Percentiles rank a stretch among this genome's conserved stretches.
phyloP scores from a whole-genome alignment of 2,888 invertebrate species.

The Drosophila gaucha region DNA sequence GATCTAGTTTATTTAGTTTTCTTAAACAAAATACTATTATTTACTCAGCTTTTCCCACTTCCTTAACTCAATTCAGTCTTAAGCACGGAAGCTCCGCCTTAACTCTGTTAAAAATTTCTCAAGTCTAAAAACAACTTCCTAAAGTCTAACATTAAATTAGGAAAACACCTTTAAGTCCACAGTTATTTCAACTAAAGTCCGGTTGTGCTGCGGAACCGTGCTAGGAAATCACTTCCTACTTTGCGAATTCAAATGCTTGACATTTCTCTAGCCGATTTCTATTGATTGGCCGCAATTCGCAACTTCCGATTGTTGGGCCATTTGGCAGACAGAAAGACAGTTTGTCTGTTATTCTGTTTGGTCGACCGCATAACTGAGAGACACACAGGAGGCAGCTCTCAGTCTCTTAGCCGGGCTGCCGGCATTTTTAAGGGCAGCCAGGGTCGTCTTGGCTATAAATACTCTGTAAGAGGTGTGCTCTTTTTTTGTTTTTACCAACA shows the following conservation, averaged over 20 bases:
- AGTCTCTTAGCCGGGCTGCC: constrained; percentile 54
- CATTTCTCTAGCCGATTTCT: constrained; percentile 43
- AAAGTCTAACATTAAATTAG: not conserved
- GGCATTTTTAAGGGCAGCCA: constrained; percentile 77
- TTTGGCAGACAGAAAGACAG: constrained; percentile 25
- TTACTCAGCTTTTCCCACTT: not conserved
- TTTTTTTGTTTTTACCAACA: constrained; percentile 14
- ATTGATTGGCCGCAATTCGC: constrained; percentile 49
- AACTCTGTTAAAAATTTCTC: not conserved
- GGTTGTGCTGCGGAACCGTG: constrained; percentile 18
- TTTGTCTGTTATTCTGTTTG: constrained; percentile 17
- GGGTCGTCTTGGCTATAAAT: constrained; percentile 73
- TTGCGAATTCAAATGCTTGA: constrained; percentile 21
- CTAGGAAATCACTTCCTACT: constrained; percentile 27
- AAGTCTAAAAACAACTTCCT: not conserved
- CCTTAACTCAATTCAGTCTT: not conserved
- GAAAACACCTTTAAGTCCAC: not conserved
- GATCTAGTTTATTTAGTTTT: not conserved
- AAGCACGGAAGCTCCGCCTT: too few relatives aligned
- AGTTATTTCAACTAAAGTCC: constrained; percentile 7
- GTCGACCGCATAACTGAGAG: constrained; percentile 43
- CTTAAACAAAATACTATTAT: not conserved
- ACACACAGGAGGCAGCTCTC: constrained; percentile 16
- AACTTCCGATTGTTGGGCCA: constrained; percentile 59
- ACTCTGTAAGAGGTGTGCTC: constrained; percentile 38